A percentile compares a stretch with the other conserved stretches of the same genome.
Conservation (phyloP, 2,113 vertebrate species). For the Ovibos moschatus region DNA sequence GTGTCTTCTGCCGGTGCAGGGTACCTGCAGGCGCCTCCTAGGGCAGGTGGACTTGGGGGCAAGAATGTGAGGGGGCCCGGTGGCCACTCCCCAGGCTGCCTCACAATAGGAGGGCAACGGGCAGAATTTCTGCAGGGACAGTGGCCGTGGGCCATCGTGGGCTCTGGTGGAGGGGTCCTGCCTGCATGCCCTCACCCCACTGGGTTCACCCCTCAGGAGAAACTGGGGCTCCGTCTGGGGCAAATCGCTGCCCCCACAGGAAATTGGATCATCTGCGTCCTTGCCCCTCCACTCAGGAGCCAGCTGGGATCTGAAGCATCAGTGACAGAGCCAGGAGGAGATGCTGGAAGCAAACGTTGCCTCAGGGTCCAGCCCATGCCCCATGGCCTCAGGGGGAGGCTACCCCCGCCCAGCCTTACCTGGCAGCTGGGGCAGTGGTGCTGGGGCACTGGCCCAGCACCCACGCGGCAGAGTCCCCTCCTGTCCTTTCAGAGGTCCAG, state of each 20-base stretch:
- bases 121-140: too few relatives aligned
- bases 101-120: not conserved
- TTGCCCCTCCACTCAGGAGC: not conserved
- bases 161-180: not conserved
- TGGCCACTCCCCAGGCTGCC: not conserved
- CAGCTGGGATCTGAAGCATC: not conserved
- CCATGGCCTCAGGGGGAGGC: not conserved
- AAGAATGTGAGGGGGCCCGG: not conserved
- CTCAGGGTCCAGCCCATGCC: fast-evolving
- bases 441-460: not conserved
- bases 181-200: not conserved
- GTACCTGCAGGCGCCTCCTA: fast-evolving
- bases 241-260: not conserved
- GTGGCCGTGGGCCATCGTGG: not conserved
- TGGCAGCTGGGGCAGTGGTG: not conserved
- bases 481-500: not conserved
- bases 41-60: not conserved
- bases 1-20: not conserved
- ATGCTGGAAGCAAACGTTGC: fast-evolving
- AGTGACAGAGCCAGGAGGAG: fast-evolving
- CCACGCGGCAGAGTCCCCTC: not conserved
- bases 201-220: not conserved
- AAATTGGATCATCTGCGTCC: fast-evolving
- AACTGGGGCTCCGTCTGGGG: not conserved
- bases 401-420: not conserved